Evolutionary conservation across 2,888 invertebrate genomes (phyloP).

Genomic region (Cyaniris semiargus): DNA sequence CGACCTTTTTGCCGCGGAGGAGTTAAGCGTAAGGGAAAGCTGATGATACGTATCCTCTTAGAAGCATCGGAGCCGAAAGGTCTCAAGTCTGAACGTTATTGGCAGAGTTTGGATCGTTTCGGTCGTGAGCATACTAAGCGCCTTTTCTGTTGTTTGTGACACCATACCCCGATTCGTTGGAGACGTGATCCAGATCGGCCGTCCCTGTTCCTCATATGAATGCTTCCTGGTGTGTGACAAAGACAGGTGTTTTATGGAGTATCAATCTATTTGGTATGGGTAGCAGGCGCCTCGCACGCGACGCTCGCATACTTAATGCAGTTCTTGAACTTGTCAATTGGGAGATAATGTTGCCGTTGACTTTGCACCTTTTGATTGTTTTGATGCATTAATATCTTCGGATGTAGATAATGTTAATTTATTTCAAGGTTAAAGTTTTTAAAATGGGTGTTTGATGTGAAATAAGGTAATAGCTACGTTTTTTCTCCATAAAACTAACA

Average conservation of each 20-base stretch:
- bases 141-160: conserved; percentile 79
- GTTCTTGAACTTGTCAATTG: conserved; percentile 70
- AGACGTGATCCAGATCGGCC: conserved; percentile 61
- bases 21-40: conserved; percentile 76
- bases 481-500: too few species aligned
- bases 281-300: conserved; percentile 57
- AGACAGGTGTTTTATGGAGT: conserved; percentile 51
- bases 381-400: background rate
- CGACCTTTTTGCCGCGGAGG: conserved; percentile 60
- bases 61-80: conserved; percentile 52
- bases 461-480: too few species aligned
- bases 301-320: conserved; percentile 68
- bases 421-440: background rate
- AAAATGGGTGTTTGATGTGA: background rate
- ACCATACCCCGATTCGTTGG: conserved; percentile 72
- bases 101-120: conserved; percentile 56
- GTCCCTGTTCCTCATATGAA: conserved; percentile 50
- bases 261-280: conserved; percentile 69
- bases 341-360: conserved; percentile 60
- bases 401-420: background rate
- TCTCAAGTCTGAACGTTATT: conserved; percentile 55
- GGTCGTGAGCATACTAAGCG: conserved; percentile 52
- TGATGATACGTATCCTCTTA: conserved; percentile 74
- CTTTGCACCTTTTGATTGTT: conserved; percentile 30
- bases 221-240: conserved; percentile 47